phyloP scores from a whole-genome alignment of 2,113 vertebrate species.

The Clarias magur region DNA sequence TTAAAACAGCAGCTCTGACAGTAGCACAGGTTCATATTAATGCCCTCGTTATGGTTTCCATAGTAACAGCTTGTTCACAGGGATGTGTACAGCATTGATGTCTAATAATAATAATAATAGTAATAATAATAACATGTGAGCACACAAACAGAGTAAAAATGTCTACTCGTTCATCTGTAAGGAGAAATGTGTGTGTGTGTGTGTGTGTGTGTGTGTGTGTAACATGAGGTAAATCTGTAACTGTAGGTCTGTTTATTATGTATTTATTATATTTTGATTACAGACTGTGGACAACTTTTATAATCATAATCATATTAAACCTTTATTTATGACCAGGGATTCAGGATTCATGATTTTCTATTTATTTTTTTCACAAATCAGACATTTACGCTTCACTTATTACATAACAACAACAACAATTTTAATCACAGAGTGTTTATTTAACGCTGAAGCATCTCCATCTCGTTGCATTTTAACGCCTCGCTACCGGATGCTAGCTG shows the following conservation, averaged over 20 bases:
- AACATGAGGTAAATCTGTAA: too few species aligned
- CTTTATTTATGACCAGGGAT: neutral
- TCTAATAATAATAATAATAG: too few species aligned
- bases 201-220: too few species aligned
- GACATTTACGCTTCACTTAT: neutral
- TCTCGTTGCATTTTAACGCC: neutral
- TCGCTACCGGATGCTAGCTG: neutral
- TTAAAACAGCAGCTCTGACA: neutral
- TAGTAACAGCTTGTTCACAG: neutral
- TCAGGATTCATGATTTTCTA: neutral
- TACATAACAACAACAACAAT: neutral
- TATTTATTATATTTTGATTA: neutral
- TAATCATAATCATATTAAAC: neutral
- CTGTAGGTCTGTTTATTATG: neutral
- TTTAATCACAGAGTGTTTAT: neutral
- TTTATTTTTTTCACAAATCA: neutral
- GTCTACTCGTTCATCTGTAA: too few species aligned
- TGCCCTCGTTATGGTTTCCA: too few species aligned
- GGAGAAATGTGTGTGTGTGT: too few species aligned
- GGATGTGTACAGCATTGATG: too few species aligned
- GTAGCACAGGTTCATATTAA: neutral
- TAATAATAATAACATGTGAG: too few species aligned
- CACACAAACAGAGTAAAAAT: too few species aligned
- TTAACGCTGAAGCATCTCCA: neutral
- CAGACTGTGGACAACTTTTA: neutral